phyloP scores from a whole-genome alignment of 2,113 vertebrate species.

The Cynoglossus semilaevis region DNA sequence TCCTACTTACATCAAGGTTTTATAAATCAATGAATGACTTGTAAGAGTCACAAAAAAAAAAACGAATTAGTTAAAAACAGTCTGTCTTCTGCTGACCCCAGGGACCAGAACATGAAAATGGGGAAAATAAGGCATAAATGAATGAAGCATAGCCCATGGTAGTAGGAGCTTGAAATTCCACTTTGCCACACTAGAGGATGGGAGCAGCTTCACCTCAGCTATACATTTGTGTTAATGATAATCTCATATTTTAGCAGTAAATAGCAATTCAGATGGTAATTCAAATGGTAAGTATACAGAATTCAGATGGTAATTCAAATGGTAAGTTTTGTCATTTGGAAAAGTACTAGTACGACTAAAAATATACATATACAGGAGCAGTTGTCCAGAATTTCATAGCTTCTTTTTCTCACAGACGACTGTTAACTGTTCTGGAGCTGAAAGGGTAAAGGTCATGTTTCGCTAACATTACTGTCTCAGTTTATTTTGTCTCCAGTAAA shows the following conservation, averaged over 20 bases:
- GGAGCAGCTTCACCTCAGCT: not conserved
- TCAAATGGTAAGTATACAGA: too few relatives aligned
- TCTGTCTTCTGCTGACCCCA: slow-evolving; percentile 18
- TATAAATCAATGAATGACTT: slow-evolving; percentile 15
- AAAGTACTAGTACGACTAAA: too few relatives aligned
- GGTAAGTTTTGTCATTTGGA: too few relatives aligned
- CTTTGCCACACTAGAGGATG: slow-evolving; percentile 1
- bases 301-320: too few relatives aligned
- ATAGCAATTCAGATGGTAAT: too few relatives aligned
- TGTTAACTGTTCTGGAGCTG: too few relatives aligned
- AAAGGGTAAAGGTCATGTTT: too few relatives aligned
- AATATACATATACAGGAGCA: too few relatives aligned
- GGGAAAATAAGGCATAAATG: slow-evolving; percentile 28
- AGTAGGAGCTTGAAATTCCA: slow-evolving; percentile 11
- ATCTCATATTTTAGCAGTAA: not conserved
- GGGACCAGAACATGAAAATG: slow-evolving; percentile 16
- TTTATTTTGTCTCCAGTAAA: too few relatives aligned
- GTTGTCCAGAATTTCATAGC: too few relatives aligned
- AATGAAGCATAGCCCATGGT: slow-evolving; percentile 14
- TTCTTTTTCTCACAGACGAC: too few relatives aligned
- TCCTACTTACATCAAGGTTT: slow-evolving; percentile 10
- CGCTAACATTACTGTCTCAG: too few relatives aligned
- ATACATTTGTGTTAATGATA: slow-evolving; percentile 9
- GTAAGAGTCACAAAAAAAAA: slow-evolving; percentile 34
- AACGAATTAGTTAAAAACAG: slow-evolving; percentile 70